Evolutionary conservation across 2,113 vertebrate genomes (phyloP).

Genomic region (Melanerpes formicivorus): DNA sequence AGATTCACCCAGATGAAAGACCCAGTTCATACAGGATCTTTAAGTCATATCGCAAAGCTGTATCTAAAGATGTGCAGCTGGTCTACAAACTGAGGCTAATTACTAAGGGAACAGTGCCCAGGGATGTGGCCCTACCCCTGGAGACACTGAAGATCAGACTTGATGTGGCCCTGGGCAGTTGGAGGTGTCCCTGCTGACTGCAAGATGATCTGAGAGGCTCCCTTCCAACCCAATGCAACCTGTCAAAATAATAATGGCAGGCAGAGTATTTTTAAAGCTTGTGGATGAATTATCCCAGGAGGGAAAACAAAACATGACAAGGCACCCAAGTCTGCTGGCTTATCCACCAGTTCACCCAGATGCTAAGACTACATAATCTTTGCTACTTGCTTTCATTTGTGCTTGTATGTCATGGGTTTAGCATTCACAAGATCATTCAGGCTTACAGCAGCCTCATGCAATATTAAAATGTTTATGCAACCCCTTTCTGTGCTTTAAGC

Average conservation of each 20-base stretch:
- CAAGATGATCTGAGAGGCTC: too few species aligned
- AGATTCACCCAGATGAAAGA: background rate
- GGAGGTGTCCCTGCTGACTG: too few species aligned
- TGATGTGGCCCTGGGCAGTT: too few species aligned
- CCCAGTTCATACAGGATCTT: background rate
- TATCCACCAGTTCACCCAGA: constrained; percentile 25
- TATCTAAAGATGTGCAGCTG: background rate
- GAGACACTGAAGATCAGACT: too few species aligned
- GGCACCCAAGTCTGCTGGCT: constrained; percentile 28
- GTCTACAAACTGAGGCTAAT: background rate
- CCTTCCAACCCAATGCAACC: too few species aligned
- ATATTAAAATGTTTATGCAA: constrained; percentile 82
- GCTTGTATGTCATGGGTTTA: constrained; percentile 66
- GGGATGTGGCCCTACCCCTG: too few species aligned
- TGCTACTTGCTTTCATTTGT: constrained; percentile 46
- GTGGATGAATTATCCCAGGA: constrained; percentile 24
- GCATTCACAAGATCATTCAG: constrained; percentile 75
- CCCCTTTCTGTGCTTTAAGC: constrained; percentile 70
- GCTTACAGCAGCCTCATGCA: constrained; percentile 78
- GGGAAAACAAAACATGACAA: constrained; percentile 50
- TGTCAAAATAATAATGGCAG: background rate
- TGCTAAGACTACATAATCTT: constrained; percentile 31
- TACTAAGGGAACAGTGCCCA: background rate
- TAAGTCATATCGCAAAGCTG: background rate
- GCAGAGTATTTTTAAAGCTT: constrained; percentile 9